Percentiles rank a stretch among this genome's conserved stretches.
These are phyloP conservation scores for Drosophila mulleri DNA, from an alignment of 2,888 invertebrate genomes.

Conservation along the genomic window DNA sequence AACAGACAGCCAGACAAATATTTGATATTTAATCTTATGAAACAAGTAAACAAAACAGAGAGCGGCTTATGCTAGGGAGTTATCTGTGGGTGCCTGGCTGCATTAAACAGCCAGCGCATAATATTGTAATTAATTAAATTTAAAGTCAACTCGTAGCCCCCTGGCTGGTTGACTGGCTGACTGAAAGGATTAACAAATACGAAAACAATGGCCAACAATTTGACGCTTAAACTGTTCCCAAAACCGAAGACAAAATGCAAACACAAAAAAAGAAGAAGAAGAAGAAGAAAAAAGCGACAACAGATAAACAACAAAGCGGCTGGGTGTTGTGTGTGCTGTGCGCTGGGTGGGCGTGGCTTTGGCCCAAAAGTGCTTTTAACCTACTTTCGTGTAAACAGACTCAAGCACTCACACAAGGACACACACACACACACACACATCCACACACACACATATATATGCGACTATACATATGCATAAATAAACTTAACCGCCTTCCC, in stretches of 20 bases:
- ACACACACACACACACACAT: not conserved
- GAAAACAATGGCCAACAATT: conserved; percentile 71
- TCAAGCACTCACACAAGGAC: conserved; percentile 21
- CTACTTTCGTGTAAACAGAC: conserved; percentile 69
- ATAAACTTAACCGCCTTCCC: conserved; percentile 60
- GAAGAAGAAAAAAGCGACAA: conserved; percentile 2
- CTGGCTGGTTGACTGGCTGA: conserved; percentile 19
- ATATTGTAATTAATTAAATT: conserved; percentile 80
- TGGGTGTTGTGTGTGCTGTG: not conserved
- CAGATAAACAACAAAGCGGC: conserved; percentile 22
- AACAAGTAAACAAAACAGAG: conserved; percentile 57
- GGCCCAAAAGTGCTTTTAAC: conserved; percentile 79
- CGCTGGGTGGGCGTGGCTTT: conserved; percentile 40
- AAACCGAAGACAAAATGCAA: conserved; percentile 75
- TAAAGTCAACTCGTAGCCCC: conserved; percentile 57
- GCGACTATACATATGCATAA: conserved; percentile 66
- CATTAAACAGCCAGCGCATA: conserved; percentile 63
- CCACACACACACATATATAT: not conserved
- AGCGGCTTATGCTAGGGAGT: conserved; percentile 7
- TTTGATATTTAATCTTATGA: conserved; percentile 77
- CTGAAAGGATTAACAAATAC: conserved; percentile 67
- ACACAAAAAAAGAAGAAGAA: conserved; percentile 44
- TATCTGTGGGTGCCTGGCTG: conserved; percentile 10
- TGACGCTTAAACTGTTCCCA: conserved; percentile 71
- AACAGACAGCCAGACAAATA: conserved; percentile 63